Conservation (phyloP, 2,113 vertebrate genomes). For the Rhinopomastus cyanomelas region DNA sequence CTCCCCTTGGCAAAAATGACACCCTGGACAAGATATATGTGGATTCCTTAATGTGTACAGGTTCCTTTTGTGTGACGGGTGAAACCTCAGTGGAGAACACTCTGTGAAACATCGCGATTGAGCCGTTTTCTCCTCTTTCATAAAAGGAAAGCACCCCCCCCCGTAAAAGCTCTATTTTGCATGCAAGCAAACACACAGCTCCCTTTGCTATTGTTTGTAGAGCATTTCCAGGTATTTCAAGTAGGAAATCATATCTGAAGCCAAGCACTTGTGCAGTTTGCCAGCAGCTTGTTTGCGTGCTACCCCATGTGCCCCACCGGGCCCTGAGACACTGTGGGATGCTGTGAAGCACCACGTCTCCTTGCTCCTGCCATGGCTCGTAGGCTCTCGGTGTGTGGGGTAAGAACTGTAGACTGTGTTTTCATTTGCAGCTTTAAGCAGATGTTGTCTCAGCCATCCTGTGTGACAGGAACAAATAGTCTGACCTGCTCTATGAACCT, state of each 20-base stretch:
- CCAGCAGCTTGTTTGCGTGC: neutral
- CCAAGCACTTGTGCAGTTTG: neutral
- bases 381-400: neutral
- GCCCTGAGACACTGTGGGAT: neutral
- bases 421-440: slow-evolving; percentile 14
- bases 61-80: neutral
- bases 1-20: neutral
- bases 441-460: slow-evolving; percentile 30
- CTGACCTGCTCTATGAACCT: slow-evolving; percentile 50
- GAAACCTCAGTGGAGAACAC: neutral
- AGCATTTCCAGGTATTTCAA: slow-evolving; percentile 3
- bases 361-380: neutral
- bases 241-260: neutral
- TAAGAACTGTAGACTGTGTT: neutral
- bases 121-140: neutral
- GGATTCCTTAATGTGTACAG: too few species aligned
- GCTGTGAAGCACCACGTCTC: neutral
- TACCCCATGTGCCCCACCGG: neutral
- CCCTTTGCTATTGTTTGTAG: neutral
- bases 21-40: neutral
- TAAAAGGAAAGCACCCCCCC: neutral
- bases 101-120: neutral
- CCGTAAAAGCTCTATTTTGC: neutral
- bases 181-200: neutral
- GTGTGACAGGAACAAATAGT: slow-evolving; percentile 48